These are phyloP conservation scores for Ips nitidus DNA, from an alignment of 1,140 invertebrate genomes.

Conservation along the genomic window DNA sequence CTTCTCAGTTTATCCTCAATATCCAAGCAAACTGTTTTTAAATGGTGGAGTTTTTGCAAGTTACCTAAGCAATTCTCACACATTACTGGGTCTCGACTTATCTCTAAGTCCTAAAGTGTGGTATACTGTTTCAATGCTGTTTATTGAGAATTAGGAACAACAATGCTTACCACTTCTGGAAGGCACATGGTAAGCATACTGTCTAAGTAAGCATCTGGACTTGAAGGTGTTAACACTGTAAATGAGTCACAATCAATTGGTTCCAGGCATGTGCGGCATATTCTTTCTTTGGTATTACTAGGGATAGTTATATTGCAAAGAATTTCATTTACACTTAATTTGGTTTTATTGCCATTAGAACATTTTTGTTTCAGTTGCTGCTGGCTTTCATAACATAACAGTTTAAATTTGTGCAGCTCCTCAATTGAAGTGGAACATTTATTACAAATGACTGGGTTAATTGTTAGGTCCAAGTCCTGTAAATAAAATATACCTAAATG, in stretches of 20 bases:
- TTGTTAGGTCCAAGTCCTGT: constrained; percentile 8
- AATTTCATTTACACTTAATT: constrained; percentile 4
- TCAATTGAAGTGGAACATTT: constrained; percentile 4
- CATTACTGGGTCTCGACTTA: constrained; percentile 11
- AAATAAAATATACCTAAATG: neutral
- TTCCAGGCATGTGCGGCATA: neutral
- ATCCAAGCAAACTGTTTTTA: constrained; percentile 11
- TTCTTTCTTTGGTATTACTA: neutral
- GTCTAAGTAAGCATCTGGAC: constrained; percentile 10
- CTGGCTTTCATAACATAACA: neutral
- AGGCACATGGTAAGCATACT: constrained; percentile 16
- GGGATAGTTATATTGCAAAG: neutral
- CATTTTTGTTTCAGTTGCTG: constrained; percentile 5
- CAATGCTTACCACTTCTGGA: constrained; percentile 7
- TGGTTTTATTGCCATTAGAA: neutral
- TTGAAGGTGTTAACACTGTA: neutral
- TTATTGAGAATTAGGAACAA: neutral
- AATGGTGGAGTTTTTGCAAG: constrained; percentile 11
- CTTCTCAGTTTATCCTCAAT: constrained; percentile 13
- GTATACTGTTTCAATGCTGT: neutral
- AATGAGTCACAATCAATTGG: neutral
- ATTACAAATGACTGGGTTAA: constrained; percentile 10
- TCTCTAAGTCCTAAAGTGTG: constrained; percentile 9
- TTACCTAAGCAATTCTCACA: constrained; percentile 7
- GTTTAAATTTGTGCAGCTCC: constrained; percentile 6